Evolutionary conservation across 2,113 vertebrate species (phyloP), one percentile per base, ranked within the genome.

Genomic region (Morone saxatilis): DNA sequence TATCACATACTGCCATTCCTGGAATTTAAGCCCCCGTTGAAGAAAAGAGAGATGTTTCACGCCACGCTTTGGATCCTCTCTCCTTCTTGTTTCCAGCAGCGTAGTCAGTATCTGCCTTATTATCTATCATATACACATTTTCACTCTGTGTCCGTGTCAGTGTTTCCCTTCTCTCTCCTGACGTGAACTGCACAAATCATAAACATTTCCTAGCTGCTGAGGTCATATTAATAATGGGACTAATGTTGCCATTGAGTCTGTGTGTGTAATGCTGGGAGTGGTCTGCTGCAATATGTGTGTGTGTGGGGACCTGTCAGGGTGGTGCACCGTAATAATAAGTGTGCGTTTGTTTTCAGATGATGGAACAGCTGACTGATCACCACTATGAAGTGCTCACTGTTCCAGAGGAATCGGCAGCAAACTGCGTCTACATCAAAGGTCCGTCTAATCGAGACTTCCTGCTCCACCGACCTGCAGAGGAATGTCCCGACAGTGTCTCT

Each of bases 321-420:
- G 19, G 53, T 80, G 51, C 54, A 11, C 56, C 14, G n/a, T 69
- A 12, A 65, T 10, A 43, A 16, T 8, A 13, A 57, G 51, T 60
- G 40, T 73, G 8, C 78, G 65, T 79, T 16, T 81, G 63, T 82
- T 67, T 80, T 47, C 81, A 98, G 97, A 95, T 96, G 78, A 98
- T 98, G 97, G 97, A 97, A 22, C 96, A 96, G 84, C 92, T 98
- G 92, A 97, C 97, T 0, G 97, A 98, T 83, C 96, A 98, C 88
- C 96, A 96, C 78, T 98, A 98, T 17, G 95, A 97, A 47, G 94
- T 97, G 2, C 94, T 98, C 73, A 96, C 95, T 0, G 95, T 98
- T 66, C 95, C 97, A 0, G 97, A 98, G 48, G 96, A 97, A 0
- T 90, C 93, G 0, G 97, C 97, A 0, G 96, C 97, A 16, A 97